Evolutionary conservation across 2,113 vertebrate species (phyloP).

Genomic region (Semicossyphus pulcher): DNA sequence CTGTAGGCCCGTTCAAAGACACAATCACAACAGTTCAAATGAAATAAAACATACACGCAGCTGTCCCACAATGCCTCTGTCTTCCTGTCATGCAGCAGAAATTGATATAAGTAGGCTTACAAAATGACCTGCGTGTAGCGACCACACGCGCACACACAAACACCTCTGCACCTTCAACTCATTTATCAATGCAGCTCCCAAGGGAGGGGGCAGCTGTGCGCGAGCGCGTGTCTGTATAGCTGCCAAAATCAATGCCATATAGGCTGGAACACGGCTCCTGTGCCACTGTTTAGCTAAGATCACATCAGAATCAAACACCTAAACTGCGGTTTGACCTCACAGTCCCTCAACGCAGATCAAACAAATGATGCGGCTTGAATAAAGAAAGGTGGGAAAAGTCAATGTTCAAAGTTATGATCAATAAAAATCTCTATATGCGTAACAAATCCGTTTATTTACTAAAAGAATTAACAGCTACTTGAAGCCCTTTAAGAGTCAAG

Average conservation of each 20-base stretch:
- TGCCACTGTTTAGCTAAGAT: slow-evolving; percentile 6
- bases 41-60: not conserved
- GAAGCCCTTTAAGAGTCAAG: slow-evolving; percentile 64
- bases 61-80: not conserved
- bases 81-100: slow-evolving; percentile 14
- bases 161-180: slow-evolving; percentile 68
- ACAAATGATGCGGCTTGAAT: too few species aligned
- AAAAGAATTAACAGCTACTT: slow-evolving; percentile 6
- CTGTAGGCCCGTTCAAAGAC: too few species aligned
- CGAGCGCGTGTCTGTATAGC: slow-evolving; percentile 19
- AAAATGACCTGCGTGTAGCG: slow-evolving; percentile 36
- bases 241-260: slow-evolving; percentile 72
- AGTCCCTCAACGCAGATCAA: not conserved
- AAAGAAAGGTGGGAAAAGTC: not conserved
- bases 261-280: slow-evolving; percentile 20
- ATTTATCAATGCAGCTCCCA: slow-evolving; percentile 75
- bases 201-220: slow-evolving; percentile 57
- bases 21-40: not conserved
- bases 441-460: slow-evolving; percentile 4
- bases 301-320: not conserved
- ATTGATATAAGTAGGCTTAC: slow-evolving; percentile 5
- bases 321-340: not conserved
- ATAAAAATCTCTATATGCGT: not conserved
- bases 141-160: slow-evolving; percentile 37
- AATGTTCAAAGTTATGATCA: slow-evolving; percentile 10